Conservation (phyloP, 2,888 invertebrate genomes). For the Fabriciana adippe region DNA sequence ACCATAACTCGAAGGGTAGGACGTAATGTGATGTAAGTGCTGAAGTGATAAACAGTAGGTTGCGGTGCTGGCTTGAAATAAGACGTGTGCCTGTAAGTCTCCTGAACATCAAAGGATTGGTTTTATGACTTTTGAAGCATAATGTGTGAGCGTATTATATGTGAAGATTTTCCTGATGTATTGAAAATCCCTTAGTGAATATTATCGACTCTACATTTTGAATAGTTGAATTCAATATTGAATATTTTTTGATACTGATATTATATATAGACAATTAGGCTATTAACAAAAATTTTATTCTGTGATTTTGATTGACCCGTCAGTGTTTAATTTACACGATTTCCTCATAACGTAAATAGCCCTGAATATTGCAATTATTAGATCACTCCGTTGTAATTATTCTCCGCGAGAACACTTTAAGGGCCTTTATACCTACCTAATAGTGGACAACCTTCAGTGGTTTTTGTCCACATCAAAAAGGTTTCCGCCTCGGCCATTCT, state of each 20-base stretch:
- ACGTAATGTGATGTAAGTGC: slow-evolving; percentile 62
- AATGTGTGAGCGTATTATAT: slow-evolving; percentile 17
- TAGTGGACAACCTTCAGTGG: slow-evolving; percentile 45
- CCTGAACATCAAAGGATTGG: slow-evolving; percentile 63
- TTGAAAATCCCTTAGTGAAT: neutral
- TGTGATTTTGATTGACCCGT: slow-evolving; percentile 3
- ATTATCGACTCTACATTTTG: slow-evolving; percentile 4
- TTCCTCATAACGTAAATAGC: slow-evolving; percentile 47
- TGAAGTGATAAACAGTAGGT: slow-evolving; percentile 61
- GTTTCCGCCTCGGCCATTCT: slow-evolving; percentile 49
- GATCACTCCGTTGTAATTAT: slow-evolving; percentile 43
- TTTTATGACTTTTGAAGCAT: slow-evolving; percentile 60
- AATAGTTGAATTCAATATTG: neutral
- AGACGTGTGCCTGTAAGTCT: slow-evolving; percentile 65
- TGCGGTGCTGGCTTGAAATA: slow-evolving; percentile 52
- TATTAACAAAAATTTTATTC: neutral
- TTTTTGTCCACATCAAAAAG: slow-evolving; percentile 48
- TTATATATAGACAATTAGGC: neutral
- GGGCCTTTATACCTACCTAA: slow-evolving; percentile 44
- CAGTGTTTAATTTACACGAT: slow-evolving; percentile 15
- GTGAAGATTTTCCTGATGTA: slow-evolving; percentile 5
- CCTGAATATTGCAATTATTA: slow-evolving; percentile 48
- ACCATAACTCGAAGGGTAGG: slow-evolving; percentile 60
- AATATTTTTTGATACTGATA: neutral
- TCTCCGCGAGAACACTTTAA: slow-evolving; percentile 44